phyloP scores from a whole-genome alignment of 2,113 vertebrate genomes.

The Myotis davidii region DNA sequence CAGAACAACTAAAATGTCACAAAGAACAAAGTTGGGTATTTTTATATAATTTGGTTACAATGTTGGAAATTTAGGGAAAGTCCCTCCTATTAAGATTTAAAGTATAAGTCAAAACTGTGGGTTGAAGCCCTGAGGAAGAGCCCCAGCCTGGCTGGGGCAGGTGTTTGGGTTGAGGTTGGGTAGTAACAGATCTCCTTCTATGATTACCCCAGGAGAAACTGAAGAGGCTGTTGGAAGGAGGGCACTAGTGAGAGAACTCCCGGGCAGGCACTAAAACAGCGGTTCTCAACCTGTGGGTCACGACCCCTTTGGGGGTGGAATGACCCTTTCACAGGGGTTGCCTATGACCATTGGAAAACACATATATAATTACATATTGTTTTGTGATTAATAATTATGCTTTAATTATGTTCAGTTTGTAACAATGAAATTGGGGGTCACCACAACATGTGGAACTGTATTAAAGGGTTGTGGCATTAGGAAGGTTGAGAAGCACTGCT shows the following conservation, averaged over 20 bases:
- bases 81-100: not conserved
- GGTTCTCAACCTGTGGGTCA: too few species aligned
- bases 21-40: not conserved
- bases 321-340: too few species aligned
- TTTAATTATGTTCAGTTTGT: too few species aligned
- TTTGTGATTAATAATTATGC: too few species aligned
- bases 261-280: not conserved
- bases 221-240: not conserved
- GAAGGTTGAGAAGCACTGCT: too few species aligned
- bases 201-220: not conserved
- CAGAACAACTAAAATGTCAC: not conserved
- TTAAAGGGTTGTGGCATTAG: too few species aligned
- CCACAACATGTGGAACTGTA: too few species aligned
- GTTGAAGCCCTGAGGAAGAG: accelerated
- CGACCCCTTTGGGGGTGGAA: too few species aligned
- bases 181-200: not conserved
- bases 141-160: accelerated
- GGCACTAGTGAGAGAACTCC: too few species aligned
- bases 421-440: too few species aligned
- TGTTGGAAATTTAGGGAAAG: not conserved
- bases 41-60: not conserved
- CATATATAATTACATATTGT: too few species aligned
- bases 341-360: too few species aligned
- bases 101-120: not conserved
- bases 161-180: not conserved